Conservation (phyloP, 2,113 vertebrate genomes). For the Paraplagusia blochii region DNA sequence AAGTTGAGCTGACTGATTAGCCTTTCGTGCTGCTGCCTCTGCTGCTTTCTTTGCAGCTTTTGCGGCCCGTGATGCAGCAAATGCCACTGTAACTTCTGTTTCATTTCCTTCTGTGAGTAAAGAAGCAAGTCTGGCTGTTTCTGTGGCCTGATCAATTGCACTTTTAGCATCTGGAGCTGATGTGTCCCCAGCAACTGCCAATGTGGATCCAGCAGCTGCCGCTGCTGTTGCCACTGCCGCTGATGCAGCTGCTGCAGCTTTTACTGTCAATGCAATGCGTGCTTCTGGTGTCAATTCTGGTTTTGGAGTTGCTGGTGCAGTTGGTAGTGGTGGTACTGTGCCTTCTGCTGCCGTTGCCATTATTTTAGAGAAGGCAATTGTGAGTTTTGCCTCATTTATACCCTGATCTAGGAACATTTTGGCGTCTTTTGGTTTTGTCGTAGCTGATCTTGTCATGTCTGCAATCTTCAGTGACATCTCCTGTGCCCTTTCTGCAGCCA, state of each 20-base stretch:
- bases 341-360: no score
- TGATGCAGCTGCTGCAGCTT: slow-evolving; percentile 8
- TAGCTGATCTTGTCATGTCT: not conserved
- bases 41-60: not conserved
- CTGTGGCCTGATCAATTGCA: not conserved
- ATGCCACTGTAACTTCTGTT: not conserved
- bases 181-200: slow-evolving; percentile 3
- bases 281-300: not conserved
- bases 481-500: not conserved
- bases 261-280: not conserved
- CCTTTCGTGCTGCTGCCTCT: not conserved
- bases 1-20: not conserved
- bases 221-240: slow-evolving; percentile 5
- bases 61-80: not conserved
- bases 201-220: slow-evolving; percentile 1
- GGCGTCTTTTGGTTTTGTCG: not conserved
- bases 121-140: not conserved
- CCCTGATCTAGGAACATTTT: not conserved
- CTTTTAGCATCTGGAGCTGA: not conserved
- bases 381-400: not conserved
- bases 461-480: no score
- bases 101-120: not conserved
- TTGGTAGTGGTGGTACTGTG: not conserved
- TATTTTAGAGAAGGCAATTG: not conserved
- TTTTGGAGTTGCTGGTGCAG: not conserved